Conservation (phyloP, 2,888 invertebrate species). For the Aelia acuminata region DNA sequence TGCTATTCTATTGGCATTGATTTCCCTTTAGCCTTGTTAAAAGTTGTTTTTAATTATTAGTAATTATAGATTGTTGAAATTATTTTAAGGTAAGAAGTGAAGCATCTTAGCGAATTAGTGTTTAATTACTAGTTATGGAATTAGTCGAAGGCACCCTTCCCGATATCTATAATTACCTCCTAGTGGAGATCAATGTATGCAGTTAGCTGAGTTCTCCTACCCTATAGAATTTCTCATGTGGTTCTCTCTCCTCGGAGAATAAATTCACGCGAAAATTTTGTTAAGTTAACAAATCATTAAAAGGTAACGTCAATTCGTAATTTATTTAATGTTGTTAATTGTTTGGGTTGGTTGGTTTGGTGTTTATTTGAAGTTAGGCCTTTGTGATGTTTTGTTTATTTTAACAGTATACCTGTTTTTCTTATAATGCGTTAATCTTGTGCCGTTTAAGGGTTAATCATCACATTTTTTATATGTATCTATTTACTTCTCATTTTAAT, state of each 20-base stretch:
- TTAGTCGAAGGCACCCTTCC: slow-evolving; percentile 49
- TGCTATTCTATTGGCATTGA: slow-evolving; percentile 58
- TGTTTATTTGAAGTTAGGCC: not conserved
- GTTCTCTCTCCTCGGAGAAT: slow-evolving; percentile 11
- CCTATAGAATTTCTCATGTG: slow-evolving; percentile 51
- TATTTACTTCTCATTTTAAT: not conserved
- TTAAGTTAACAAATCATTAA: slow-evolving; percentile 34
- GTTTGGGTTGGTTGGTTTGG: slow-evolving; percentile 14
- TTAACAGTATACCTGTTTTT: not conserved
- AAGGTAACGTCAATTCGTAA: slow-evolving; percentile 27
- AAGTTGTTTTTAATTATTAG: slow-evolving; percentile 54
- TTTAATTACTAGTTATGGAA: not conserved
- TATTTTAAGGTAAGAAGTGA: slow-evolving; percentile 55
- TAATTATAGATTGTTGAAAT: slow-evolving; percentile 31
- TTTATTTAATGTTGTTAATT: not conserved
- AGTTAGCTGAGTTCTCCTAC: slow-evolving; percentile 52
- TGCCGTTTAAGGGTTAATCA: too few species aligned
- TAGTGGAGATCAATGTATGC: slow-evolving; percentile 63
- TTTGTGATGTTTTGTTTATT: slow-evolving; percentile 30
- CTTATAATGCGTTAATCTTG: not conserved
- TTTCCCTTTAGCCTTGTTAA: slow-evolving; percentile 58
- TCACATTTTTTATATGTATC: not conserved
- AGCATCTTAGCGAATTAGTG: slow-evolving; percentile 40
- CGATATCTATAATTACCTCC: slow-evolving; percentile 63
- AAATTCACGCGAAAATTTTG: not conserved